phyloP scores from a whole-genome alignment of 2,888 invertebrate species.

The Rutpela maculata region DNA sequence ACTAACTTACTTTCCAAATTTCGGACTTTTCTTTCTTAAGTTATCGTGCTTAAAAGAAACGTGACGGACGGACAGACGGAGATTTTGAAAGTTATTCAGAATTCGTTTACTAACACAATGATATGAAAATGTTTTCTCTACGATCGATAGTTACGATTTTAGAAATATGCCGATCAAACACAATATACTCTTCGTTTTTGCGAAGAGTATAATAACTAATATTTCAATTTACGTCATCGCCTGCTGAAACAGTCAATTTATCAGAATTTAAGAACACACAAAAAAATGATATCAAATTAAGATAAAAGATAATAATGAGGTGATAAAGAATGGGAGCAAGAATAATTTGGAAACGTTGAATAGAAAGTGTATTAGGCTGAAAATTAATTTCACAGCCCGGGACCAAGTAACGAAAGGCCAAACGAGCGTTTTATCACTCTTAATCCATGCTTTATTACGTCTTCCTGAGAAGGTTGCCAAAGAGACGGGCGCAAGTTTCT shows the following conservation, averaged over 20 bases:
- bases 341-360: not conserved
- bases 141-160: no score
- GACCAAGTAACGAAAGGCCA: slow-evolving; percentile 2
- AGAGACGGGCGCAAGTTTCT: slow-evolving; percentile 15
- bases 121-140: no score
- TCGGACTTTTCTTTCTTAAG: no score
- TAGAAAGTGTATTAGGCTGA: not conserved
- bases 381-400: not conserved
- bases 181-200: no score
- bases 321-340: not conserved
- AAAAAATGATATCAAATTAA: not conserved
- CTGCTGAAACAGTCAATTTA: not conserved
- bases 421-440: slow-evolving; percentile 24
- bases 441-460: slow-evolving; percentile 18
- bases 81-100: no score
- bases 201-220: no score
- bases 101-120: no score
- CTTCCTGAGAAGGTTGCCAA: slow-evolving; percentile 12
- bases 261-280: not conserved
- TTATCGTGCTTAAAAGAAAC: no score
- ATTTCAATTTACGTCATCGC: no score
- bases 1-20: no score
- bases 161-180: no score
- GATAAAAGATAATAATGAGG: not conserved
- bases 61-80: no score